Conservation (phyloP, 2,113 vertebrate genomes). For the Pteronura brasiliensis region DNA sequence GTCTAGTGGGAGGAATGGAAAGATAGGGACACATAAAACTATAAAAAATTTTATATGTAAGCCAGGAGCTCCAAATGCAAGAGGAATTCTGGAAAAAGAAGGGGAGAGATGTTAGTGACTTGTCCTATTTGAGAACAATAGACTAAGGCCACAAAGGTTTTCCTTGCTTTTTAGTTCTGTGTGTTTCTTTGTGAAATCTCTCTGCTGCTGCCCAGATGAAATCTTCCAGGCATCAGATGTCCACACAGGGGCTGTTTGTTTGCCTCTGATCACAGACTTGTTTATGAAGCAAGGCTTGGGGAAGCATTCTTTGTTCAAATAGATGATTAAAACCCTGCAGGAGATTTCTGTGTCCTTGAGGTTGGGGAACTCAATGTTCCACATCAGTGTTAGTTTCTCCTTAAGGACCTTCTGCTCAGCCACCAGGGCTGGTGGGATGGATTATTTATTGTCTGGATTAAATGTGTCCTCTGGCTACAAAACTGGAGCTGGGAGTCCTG, state of each 20-base stretch:
- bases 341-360: not conserved
- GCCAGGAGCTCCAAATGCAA: not conserved
- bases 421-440: not conserved
- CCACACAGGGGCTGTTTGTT: slow-evolving; percentile 34
- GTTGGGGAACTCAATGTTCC: slow-evolving; percentile 9
- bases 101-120: not conserved
- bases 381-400: not conserved
- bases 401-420: not conserved
- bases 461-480: slow-evolving; percentile 8
- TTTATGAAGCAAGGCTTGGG: slow-evolving; percentile 35
- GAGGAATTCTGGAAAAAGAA: not conserved
- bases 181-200: not conserved
- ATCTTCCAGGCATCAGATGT: slow-evolving; percentile 28
- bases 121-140: not conserved
- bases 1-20: not conserved
- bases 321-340: slow-evolving; percentile 23
- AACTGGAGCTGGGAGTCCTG: not conserved
- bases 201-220: not conserved
- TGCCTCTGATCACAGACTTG: slow-evolving; percentile 48
- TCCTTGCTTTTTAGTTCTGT: not conserved
- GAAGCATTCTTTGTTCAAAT: slow-evolving; percentile 40
- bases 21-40: not conserved
- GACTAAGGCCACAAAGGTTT: not conserved
- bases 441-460: slow-evolving; percentile 1
- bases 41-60: not conserved